Percentiles rank a stretch among this genome's conserved stretches.
These are phyloP conservation scores for Leptopilina syphax DNA, from an alignment of 2,888 invertebrate genomes.

Conservation along the genomic window DNA sequence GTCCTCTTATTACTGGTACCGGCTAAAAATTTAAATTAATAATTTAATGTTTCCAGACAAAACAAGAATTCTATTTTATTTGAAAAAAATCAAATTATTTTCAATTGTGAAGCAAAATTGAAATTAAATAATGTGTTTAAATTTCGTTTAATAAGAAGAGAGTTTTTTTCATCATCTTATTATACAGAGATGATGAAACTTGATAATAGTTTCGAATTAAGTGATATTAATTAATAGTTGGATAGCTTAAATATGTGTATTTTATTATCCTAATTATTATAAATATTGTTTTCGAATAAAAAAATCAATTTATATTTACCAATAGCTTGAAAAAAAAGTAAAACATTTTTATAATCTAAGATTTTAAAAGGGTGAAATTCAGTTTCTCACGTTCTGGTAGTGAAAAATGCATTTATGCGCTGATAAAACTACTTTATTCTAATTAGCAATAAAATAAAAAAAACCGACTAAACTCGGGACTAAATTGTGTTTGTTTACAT, in stretches of 20 bases:
- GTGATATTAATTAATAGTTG: not conserved
- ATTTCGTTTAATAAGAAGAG: not conserved
- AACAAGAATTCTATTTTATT: no score
- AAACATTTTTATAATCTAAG: not conserved
- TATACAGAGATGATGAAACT: not conserved
- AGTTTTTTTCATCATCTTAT: not conserved
- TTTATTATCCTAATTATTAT: not conserved
- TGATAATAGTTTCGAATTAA: not conserved
- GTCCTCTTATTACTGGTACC: slow-evolving; percentile 84
- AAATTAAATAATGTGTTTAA: not conserved
- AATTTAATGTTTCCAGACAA: no score
- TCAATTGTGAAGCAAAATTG: not conserved
- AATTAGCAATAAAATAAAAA: slow-evolving; percentile 2
- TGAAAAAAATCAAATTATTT: no score
- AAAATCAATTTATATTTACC: not conserved
- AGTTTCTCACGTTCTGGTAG: slow-evolving; percentile 16
- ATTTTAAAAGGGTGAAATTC: not conserved
- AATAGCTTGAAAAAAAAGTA: not conserved
- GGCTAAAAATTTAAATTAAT: slow-evolving; percentile 77
- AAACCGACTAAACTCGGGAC: not conserved
- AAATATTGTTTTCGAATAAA: not conserved
- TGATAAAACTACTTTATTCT: slow-evolving; percentile 1
- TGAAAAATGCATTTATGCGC: not conserved
- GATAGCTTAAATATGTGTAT: not conserved
- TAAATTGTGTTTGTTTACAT: not conserved